Evolutionary conservation across 2,888 invertebrate species (phyloP), one percentile per base, ranked within the genome.

Genomic region (Osmoderma eremita): DNA sequence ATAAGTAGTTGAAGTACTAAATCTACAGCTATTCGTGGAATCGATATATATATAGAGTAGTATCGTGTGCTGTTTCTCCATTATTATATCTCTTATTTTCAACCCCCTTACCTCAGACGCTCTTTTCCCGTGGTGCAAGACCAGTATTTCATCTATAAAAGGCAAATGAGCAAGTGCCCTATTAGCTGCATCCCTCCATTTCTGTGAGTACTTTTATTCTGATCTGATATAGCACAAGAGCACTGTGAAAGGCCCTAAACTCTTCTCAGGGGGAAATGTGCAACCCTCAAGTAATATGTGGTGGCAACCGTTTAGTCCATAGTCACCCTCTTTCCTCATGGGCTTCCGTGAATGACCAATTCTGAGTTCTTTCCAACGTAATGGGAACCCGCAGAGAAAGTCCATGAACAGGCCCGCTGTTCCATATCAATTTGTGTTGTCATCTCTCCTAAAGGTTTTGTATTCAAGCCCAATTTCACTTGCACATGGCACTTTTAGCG

Each of bases 231-330:
- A n/a, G 17, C 42, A 42, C 41, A 41, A 41, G 2, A 41, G 41
- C 1, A n/a, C 17, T 10, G 13, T 42, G 3, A 17, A 3, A 3
- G 42, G 42, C 1, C 13, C 42, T n/a, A 42, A 3, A 12, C 63
- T 54, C 1, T 10, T 45, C 20, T 67, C 69, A 13, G 69, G 67
- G 2, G 67, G 67, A 18, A 36, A 69, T n/a, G 65, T 65, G 3
- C 22, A n/a, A 1, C 69, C 69, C 24, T 67, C 67, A 1, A 69
- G 12, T 15, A 69, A 20, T 1, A 70, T 22, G n/a, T 68, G 66
- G 39, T 68, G 68, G 0, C 10, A 3, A 3, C 68, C 67, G 13
- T 12, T 12, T 6, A 70, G 18, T 0, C 68, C 70, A 63, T 69
- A 70, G 36, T 49, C 56, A 0, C 20, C 17, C 0, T 15, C 30